Evolutionary conservation across 2,888 invertebrate genomes (phyloP).

Genomic region (Ophioninae sp.): DNA sequence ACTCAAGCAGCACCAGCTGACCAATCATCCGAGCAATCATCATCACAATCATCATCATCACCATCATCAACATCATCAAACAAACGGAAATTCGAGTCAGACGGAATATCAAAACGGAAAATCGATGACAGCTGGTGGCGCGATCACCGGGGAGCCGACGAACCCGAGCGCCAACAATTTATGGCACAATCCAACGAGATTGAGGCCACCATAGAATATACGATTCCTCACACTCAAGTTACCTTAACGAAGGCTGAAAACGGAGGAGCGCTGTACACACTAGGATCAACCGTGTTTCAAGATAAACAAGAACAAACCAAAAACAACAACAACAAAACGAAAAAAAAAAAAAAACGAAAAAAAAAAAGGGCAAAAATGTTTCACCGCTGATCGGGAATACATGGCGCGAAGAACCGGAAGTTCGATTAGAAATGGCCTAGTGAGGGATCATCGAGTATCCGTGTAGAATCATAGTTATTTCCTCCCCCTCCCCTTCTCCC

Average conservation of each 20-base stretch:
- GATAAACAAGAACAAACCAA: slow-evolving; percentile 1
- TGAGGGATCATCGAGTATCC: slow-evolving; percentile 6
- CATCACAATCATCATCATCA: slow-evolving; percentile 67
- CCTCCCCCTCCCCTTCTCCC: too few species aligned
- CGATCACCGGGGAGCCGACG: slow-evolving; percentile 65
- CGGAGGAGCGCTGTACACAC: slow-evolving; percentile 5
- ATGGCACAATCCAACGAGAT: slow-evolving; percentile 80
- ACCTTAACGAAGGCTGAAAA: slow-evolving; percentile 79
- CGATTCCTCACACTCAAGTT: slow-evolving; percentile 77
- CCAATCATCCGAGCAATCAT: slow-evolving; percentile 31
- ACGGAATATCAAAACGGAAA: slow-evolving; percentile 72
- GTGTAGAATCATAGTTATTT: background rate
- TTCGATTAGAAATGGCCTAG: slow-evolving; percentile 49
- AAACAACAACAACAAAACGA: background rate
- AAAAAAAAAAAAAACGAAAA: background rate
- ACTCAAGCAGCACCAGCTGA: slow-evolving; percentile 60
- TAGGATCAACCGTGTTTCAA: background rate
- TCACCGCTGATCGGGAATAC: slow-evolving; percentile 3
- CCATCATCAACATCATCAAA: slow-evolving; percentile 66
- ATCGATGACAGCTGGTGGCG: slow-evolving; percentile 65
- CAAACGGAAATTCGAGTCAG: slow-evolving; percentile 63
- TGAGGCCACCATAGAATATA: slow-evolving; percentile 79
- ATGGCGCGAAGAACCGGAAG: slow-evolving; percentile 21
- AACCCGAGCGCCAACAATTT: slow-evolving; percentile 74
- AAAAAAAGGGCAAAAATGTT: background rate